Base-by-base conservation (phyloP, 1,140 invertebrate species). In the Plutomurus gul region DNA sequence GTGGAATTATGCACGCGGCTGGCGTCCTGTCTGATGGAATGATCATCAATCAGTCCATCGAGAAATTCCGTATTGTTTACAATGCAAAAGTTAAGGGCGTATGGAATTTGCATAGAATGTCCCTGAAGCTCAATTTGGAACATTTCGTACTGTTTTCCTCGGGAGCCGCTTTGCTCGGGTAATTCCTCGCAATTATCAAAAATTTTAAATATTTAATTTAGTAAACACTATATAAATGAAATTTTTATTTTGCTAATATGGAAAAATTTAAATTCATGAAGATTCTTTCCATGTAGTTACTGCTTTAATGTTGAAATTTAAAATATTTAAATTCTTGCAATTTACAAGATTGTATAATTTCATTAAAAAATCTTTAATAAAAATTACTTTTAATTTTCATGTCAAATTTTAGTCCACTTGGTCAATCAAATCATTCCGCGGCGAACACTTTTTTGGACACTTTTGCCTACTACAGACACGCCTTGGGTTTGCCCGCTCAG, bases 1-100 rank as follows among this genome's bases (percentile, higher is more conserved):
- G 65, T 4, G 80, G 80, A 33, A 60, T 81, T 7, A 81, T 81
- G 76, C 80, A 81, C 37, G 70, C 75, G 8, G 80, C 80, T 0
- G 80, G 80, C 0, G 33, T 75, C 1, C 65, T 81, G 4, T 22
- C 27, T 5, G 80, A 81, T 65, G 80, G 37, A 16, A 40, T 60
- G n/a, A 40, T 81, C n/a, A 22, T 20, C 2, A 78, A 78, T 56
- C 76, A 75, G 33, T 39, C 39, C 2, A 70, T 72, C 33, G 77
- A 81, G 1, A 37, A 39, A 47, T 81, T 76, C 30, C n/a, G 46
- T 56, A 56, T n/a, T 22, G 51, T 75, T 4, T 78, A 43, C 40
- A 65, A 81, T 3, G 40, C 80, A 1, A 81, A 81, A 71, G 77
- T 81, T 6, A 47, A 73, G 10, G 80, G 80, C 5, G 43, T 51